Percentiles rank a stretch among this genome's conserved stretches.
Evolutionary conservation across 2,888 invertebrate species (phyloP).

Genomic region (Fragum fragum): DNA sequence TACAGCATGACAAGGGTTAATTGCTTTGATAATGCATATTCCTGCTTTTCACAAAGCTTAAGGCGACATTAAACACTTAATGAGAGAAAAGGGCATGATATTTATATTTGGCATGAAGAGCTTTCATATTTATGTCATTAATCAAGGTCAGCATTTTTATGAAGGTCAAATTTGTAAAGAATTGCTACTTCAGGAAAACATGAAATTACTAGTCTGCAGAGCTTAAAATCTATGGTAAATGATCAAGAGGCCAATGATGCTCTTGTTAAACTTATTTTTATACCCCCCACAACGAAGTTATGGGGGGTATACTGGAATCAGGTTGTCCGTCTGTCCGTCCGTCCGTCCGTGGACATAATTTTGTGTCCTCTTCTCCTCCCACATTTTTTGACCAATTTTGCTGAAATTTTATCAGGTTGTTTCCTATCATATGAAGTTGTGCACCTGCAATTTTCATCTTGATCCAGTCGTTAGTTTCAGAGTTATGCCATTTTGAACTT

Average conservation of each 20-base stretch:
- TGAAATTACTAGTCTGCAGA: neutral
- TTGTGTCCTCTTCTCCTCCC: no score
- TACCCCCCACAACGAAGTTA: no score
- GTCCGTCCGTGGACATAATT: no score
- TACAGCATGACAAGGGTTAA: no score
- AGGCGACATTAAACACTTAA: neutral
- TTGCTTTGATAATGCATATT: conserved; percentile 1
- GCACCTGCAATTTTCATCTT: no score
- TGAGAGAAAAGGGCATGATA: conserved; percentile 1
- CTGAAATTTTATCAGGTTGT: no score
- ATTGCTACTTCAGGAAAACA: conserved; percentile 6
- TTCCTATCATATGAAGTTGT: no score
- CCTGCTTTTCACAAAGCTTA: neutral
- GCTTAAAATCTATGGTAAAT: neutral
- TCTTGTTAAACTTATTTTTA: conserved; percentile 2
- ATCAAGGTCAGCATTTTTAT: conserved; percentile 3
- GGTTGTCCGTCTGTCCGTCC: no score
- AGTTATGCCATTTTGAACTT: no score
- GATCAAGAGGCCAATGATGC: neutral
- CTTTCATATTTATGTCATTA: conserved; percentile 1
- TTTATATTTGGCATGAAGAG: conserved; percentile 6
- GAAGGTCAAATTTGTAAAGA: conserved; percentile 2
- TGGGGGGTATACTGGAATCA: no score
- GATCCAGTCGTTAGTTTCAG: no score
- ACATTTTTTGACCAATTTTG: no score